A percentile compares a stretch with the other conserved stretches of the same genome.
These are phyloP conservation scores for Eustalomyia histrio DNA, from an alignment of 2,888 invertebrate species.

Conservation along the genomic window DNA sequence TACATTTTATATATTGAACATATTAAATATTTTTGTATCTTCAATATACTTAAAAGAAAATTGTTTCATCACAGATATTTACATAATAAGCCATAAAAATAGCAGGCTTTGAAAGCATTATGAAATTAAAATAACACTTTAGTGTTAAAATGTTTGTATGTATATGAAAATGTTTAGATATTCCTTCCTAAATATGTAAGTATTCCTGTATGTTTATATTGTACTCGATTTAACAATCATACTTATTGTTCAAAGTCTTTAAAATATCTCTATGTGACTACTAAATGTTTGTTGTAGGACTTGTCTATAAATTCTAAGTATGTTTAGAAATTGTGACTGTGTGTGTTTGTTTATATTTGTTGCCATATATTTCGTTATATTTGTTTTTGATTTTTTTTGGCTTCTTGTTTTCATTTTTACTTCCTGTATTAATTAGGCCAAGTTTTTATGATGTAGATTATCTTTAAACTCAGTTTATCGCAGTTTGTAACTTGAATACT, in stretches of 20 bases:
- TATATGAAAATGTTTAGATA: background rate
- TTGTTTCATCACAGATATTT: conserved; percentile 18
- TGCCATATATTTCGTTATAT: conserved; percentile 9
- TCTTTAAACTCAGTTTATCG: too few relatives aligned
- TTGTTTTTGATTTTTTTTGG: conserved; percentile 17
- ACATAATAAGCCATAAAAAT: conserved; percentile 24
- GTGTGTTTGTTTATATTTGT: conserved; percentile 3
- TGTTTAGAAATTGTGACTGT: background rate
- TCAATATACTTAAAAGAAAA: background rate
- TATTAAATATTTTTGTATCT: background rate
- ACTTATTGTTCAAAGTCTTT: conserved; percentile 8
- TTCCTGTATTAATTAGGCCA: conserved; percentile 4
- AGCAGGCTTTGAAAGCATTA: background rate
- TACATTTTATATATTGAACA: background rate
- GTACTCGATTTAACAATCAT: conserved; percentile 11
- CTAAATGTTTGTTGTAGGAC: background rate
- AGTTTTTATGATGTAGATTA: too few relatives aligned
- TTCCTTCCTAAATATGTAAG: background rate
- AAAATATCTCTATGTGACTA: background rate
- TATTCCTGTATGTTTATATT: background rate
- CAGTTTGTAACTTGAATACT: too few relatives aligned
- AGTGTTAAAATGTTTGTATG: conserved; percentile 11
- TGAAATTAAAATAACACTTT: conserved; percentile 1
- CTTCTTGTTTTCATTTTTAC: background rate
- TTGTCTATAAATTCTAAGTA: background rate